A percentile compares a stretch with the other conserved stretches of the same genome.
Conservation (phyloP, 1,140 invertebrate genomes). For the Lepidurus packardi region DNA sequence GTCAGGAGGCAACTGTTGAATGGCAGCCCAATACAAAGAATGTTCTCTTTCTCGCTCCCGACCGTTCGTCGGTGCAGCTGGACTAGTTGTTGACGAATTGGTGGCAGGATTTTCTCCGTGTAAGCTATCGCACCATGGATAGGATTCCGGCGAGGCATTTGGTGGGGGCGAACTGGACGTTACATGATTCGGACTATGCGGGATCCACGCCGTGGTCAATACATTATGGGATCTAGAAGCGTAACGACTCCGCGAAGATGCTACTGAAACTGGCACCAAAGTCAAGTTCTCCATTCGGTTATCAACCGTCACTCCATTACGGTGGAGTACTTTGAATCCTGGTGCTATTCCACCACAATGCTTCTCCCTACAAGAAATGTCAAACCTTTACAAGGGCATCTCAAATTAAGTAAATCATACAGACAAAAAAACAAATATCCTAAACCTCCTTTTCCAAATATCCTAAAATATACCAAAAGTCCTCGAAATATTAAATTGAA, state of each 20-base stretch:
- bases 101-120: not conserved
- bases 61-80: slow-evolving; percentile 35
- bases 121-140: slow-evolving; percentile 8
- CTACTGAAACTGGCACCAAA: slow-evolving; percentile 40
- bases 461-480: no score
- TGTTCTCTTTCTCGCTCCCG: slow-evolving; percentile 42
- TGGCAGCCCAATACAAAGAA: slow-evolving; percentile 51
- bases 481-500: no score
- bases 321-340: slow-evolving; percentile 48
- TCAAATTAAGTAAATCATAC: not conserved
- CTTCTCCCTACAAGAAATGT: slow-evolving; percentile 46
- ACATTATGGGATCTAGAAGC: not conserved
- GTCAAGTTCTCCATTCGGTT: slow-evolving; percentile 50
- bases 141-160: not conserved
- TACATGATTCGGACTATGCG: not conserved
- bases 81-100: slow-evolving; percentile 34
- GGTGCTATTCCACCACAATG: slow-evolving; percentile 50
- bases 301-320: slow-evolving; percentile 50
- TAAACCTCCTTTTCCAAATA: no score
- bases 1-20: slow-evolving; percentile 49
- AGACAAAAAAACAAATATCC: no score
- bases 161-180: slow-evolving; percentile 12
- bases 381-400: not conserved
- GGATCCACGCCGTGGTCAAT: slow-evolving; percentile 29
- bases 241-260: slow-evolving; percentile 27